phyloP scores from a whole-genome alignment of 2,888 invertebrate genomes.

The Acleris emargana region DNA sequence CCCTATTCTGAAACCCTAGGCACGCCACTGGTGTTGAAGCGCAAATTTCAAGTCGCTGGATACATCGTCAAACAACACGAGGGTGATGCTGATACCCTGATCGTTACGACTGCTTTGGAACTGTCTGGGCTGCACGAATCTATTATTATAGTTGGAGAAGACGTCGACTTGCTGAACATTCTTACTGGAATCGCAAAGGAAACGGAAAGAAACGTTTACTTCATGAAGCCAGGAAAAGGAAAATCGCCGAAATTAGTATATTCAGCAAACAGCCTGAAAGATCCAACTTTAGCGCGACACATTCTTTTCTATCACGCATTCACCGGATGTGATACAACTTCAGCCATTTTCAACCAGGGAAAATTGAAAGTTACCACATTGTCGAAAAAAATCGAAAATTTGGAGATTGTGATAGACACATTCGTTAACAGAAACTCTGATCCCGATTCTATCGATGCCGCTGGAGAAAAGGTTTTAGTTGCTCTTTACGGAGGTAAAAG shows the following conservation, averaged over 20 bases:
- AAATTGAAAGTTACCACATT: conserved; percentile 37
- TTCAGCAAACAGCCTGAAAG: conserved; percentile 10
- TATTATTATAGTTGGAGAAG: conserved; percentile 41
- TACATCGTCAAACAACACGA: not conserved
- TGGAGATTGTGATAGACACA: not conserved
- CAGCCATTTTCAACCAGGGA: conserved; percentile 39
- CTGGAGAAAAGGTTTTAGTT: conserved; percentile 39
- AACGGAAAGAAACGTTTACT: conserved; percentile 7
- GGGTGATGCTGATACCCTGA: conserved; percentile 22
- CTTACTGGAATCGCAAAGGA: conserved; percentile 34
- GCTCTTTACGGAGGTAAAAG: conserved; percentile 37
- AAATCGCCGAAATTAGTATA: conserved; percentile 12
- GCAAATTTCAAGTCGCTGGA: conserved; percentile 22
- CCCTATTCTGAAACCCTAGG: too few relatives aligned
- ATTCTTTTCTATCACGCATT: conserved; percentile 42
- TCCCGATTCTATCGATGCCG: conserved; percentile 22
- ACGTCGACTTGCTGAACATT: conserved; percentile 47
- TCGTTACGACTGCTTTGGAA: conserved; percentile 12
- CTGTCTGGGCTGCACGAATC: conserved; percentile 3
- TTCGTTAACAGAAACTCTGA: conserved; percentile 30
- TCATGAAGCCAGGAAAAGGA: conserved; percentile 33
- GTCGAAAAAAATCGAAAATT: conserved; percentile 34
- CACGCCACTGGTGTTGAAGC: conserved; percentile 33
- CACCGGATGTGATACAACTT: conserved; percentile 37
- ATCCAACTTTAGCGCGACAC: conserved; percentile 18